Percentiles rank a stretch among this genome's conserved stretches.
Conservation (phyloP, 2,113 vertebrate species). For the Machaerirhynchus nigripectus region DNA sequence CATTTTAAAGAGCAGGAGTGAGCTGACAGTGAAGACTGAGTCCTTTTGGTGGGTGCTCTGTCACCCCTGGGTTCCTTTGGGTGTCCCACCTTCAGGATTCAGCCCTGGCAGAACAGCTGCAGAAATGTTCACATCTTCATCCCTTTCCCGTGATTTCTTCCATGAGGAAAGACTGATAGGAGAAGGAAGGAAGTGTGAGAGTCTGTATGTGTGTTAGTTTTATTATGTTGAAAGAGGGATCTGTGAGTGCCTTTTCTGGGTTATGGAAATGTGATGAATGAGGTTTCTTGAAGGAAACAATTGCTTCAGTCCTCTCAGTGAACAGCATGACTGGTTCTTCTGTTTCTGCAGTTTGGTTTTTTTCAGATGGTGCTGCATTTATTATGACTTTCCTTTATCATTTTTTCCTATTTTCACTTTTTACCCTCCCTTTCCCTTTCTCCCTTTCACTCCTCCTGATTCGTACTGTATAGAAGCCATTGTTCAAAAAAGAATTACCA, state of each 20-base stretch:
- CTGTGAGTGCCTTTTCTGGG: neutral
- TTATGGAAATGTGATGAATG: constrained; percentile 12
- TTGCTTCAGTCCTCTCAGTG: neutral
- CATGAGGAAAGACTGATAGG: neutral
- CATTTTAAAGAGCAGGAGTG: neutral
- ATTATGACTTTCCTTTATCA: neutral
- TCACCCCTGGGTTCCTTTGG: neutral
- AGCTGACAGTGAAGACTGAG: neutral
- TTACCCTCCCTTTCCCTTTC: neutral
- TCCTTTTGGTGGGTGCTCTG: neutral
- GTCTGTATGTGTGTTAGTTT: neutral
- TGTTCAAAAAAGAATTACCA: neutral
- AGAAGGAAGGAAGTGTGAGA: neutral
- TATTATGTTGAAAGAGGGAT: neutral
- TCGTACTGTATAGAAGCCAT: neutral
- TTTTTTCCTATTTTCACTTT: neutral
- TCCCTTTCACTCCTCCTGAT: neutral
- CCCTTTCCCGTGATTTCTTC: neutral
- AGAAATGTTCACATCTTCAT: neutral
- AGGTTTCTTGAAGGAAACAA: neutral
- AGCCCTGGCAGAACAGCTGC: neutral
- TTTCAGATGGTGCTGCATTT: neutral
- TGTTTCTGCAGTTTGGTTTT: neutral
- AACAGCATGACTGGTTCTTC: neutral
- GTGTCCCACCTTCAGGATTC: neutral